These are phyloP conservation scores for Chionis minor DNA, from an alignment of 2,113 vertebrate genomes.

Conservation along the genomic window DNA sequence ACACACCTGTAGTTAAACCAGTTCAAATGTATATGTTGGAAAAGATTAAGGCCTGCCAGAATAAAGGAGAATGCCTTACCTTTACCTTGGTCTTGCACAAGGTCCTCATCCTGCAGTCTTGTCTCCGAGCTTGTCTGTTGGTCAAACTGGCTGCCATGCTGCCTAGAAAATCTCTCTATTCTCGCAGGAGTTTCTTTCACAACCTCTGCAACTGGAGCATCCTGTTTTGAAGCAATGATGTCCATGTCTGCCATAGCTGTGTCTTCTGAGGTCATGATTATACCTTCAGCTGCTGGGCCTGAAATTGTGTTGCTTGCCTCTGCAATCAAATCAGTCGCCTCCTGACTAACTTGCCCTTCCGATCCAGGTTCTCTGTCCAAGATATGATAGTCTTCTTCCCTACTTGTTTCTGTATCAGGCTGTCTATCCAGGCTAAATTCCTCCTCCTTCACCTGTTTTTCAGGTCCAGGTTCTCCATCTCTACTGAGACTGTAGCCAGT, in stretches of 20 bases:
- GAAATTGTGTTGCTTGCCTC: background rate
- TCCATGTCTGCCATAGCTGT: background rate
- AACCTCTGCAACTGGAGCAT: background rate
- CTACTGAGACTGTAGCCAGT: background rate
- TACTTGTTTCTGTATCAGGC: background rate
- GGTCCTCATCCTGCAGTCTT: background rate
- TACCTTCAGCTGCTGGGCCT: background rate
- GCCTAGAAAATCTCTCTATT: background rate
- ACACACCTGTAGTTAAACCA: background rate
- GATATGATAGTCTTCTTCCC: background rate
- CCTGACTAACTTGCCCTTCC: background rate
- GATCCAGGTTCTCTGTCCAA: background rate
- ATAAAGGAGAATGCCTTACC: slow-evolving; percentile 12
- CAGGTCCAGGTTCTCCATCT: background rate
- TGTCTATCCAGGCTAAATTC: background rate
- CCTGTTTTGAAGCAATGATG: background rate
- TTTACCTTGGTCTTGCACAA: background rate
- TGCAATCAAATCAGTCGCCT: background rate
- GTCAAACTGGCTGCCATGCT: background rate
- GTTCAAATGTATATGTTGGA: background rate
- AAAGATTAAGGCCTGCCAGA: background rate
- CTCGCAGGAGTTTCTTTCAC: background rate
- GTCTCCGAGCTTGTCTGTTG: background rate
- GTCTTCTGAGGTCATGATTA: background rate
- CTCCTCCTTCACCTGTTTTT: background rate